Evolutionary conservation across 2,888 invertebrate genomes (phyloP).

Genomic region (Entomobrya multifasciata): DNA sequence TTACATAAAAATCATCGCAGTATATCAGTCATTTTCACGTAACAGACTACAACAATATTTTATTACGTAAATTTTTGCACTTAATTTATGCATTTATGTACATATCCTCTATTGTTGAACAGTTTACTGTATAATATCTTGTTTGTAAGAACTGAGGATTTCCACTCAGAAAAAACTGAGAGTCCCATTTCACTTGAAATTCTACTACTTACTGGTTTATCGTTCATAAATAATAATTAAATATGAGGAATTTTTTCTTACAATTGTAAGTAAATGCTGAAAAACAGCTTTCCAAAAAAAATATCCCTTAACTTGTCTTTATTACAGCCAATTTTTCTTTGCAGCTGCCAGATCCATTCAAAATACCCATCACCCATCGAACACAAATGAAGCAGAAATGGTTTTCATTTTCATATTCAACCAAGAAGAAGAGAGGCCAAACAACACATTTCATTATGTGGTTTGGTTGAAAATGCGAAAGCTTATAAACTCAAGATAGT

Average conservation of each 20-base stretch:
- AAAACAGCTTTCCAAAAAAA: conserved; percentile 66
- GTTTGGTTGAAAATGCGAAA: too few species aligned
- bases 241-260: conserved; percentile 6
- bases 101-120: too few species aligned
- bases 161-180: background rate
- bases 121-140: background rate
- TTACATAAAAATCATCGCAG: too few species aligned
- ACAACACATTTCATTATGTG: too few species aligned
- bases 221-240: conserved; percentile 53
- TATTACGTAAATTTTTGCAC: too few species aligned
- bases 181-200: background rate
- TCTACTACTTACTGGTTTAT: conserved; percentile 27
- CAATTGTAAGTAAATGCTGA: conserved; percentile 35
- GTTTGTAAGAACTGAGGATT: background rate
- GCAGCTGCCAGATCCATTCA: background rate
- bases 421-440: too few species aligned
- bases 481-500: too few species aligned
- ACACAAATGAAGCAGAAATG: background rate
- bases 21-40: too few species aligned
- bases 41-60: too few species aligned
- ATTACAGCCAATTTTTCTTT: background rate
- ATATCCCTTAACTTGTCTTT: background rate
- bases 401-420: too few species aligned
- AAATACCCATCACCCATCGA: background rate
- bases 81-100: too few species aligned